phyloP scores from a whole-genome alignment of 2,797 vertebrate genomes.

The Eupleurogrammus muticus region DNA sequence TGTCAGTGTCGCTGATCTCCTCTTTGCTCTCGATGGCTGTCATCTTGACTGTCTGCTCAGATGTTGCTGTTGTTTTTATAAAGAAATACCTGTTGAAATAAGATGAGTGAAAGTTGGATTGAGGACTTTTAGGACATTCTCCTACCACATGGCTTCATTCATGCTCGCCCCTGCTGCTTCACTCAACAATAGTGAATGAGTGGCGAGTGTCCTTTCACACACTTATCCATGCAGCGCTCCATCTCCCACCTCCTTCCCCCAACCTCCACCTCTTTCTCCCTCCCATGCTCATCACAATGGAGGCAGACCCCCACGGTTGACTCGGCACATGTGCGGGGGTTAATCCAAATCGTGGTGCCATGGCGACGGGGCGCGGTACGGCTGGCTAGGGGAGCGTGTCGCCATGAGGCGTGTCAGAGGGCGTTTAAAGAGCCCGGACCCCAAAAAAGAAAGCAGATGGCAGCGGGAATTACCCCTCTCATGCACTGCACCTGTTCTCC shows the following conservation, averaged over 20 bases:
- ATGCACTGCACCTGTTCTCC: constrained; percentile 85
- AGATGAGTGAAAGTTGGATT: constrained; percentile 26
- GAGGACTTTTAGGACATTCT: constrained; percentile 18
- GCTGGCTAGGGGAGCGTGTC: constrained; percentile 75
- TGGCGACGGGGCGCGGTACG: constrained; percentile 76
- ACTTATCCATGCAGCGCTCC: constrained; percentile 69
- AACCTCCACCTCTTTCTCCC: constrained; percentile 53
- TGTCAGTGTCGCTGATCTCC: constrained; percentile 92
- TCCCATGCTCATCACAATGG: constrained; percentile 76
- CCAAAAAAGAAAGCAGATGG: constrained; percentile 86
- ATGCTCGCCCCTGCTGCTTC: constrained; percentile 56
- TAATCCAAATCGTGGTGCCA: constrained; percentile 80
- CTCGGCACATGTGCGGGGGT: constrained; percentile 85
- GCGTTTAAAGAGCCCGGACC: constrained; percentile 72
- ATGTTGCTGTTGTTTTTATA: constrained; percentile 1
- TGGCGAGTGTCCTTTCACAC: constrained; percentile 77
- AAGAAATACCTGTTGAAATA: constrained; percentile 65
- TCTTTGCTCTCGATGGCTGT: constrained; percentile 88
- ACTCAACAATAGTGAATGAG: constrained; percentile 74
- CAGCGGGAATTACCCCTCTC: constrained; percentile 74
- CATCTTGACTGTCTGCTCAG: constrained; percentile 57
- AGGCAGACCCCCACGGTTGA: constrained; percentile 76
- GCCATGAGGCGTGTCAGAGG: constrained; percentile 74
- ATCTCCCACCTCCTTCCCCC: constrained; percentile 30
- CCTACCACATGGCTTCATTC: constrained; percentile 54